phyloP scores from a whole-genome alignment of 64 coral and sea anemone genomes.

The Porites australiensis region DNA sequence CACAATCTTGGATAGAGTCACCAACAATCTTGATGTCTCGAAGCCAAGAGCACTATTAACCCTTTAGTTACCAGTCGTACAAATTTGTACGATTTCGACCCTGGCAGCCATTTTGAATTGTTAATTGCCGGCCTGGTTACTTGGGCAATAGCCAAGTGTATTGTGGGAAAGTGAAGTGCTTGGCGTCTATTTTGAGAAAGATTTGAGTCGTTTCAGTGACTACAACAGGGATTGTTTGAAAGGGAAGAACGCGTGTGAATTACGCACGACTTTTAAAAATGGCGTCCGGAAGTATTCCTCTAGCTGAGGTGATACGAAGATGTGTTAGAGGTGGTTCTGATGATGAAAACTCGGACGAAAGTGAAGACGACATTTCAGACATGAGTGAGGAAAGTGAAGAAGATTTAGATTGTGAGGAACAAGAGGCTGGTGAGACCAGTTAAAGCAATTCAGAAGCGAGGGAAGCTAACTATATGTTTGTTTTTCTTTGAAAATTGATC shows the following conservation, averaged over 20 bases:
- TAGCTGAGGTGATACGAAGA: conserved; percentile 31
- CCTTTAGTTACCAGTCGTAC: no score
- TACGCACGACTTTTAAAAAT: conserved; percentile 57
- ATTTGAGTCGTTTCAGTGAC: background rate
- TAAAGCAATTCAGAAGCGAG: conserved; percentile 11
- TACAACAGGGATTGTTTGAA: conserved; percentile 23
- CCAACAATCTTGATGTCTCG: no score
- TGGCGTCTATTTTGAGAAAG: no score
- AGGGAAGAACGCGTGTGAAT: conserved; percentile 16
- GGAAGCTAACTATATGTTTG: background rate
- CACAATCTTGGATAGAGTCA: no score
- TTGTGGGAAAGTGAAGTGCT: no score
- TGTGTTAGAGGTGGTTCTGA: conserved; percentile 8
- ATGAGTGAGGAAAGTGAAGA: conserved; percentile 33
- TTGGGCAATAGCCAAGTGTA: no score
- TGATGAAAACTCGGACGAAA: conserved; percentile 2
- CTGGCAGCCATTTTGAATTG: no score
- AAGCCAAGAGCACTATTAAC: no score
- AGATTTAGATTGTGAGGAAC: conserved; percentile 16
- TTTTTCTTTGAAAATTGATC: conserved; percentile 30
- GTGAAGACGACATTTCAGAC: conserved; percentile 32
- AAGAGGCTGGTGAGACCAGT: conserved; percentile 4
- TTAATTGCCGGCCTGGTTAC: no score
- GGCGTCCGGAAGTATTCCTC: conserved; percentile 35
- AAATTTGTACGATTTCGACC: no score